Evolutionary conservation across 2,113 vertebrate species (phyloP).

Genomic region (Patagioenas fasciata): DNA sequence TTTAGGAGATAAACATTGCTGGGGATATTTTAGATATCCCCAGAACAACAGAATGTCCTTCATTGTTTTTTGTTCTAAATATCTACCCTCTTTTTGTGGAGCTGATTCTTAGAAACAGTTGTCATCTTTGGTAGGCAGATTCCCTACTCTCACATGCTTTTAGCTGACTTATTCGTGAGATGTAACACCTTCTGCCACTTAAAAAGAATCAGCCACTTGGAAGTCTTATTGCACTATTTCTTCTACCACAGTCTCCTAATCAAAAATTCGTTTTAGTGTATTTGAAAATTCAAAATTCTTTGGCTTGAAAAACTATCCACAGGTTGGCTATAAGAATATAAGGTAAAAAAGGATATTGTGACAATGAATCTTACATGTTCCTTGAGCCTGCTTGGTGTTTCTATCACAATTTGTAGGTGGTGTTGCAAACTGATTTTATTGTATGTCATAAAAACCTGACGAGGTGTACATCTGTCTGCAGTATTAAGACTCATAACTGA

Average conservation of each 20-base stretch:
- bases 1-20: background rate
- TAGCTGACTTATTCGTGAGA: background rate
- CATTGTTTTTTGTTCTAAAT: background rate
- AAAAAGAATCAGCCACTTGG: background rate
- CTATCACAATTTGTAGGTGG: background rate
- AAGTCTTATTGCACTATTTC: background rate
- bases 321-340: background rate
- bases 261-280: background rate
- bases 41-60: background rate
- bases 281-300: background rate
- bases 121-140: background rate
- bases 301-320: background rate
- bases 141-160: background rate
- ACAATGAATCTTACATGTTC: background rate
- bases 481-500: background rate
- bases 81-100: background rate
- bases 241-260: background rate
- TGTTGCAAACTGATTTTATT: background rate
- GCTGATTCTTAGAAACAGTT: background rate
- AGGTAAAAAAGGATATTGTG: background rate
- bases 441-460: background rate
- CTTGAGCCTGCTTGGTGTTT: background rate
- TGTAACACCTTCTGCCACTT: background rate
- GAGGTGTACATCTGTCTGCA: background rate
- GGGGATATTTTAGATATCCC: background rate